A percentile compares a stretch with the other conserved stretches of the same genome.
Conservation (phyloP, 2,888 invertebrate species). For the Cataglyphis cursor region DNA sequence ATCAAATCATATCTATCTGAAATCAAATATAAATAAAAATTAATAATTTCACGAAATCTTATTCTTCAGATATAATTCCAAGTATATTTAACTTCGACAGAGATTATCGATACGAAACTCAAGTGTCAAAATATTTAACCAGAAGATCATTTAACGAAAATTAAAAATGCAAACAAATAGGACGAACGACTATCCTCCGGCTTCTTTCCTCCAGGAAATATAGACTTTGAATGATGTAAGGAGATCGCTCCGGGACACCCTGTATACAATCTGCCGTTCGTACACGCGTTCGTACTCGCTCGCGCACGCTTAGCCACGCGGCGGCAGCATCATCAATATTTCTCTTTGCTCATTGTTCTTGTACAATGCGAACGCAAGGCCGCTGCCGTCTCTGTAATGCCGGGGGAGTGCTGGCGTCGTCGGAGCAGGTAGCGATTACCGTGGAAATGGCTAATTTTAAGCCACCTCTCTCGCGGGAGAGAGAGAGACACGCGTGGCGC, state of each 20-base stretch:
- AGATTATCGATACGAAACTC: not conserved
- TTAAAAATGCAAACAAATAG: no score
- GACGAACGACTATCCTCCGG: not conserved
- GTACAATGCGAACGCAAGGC: slow-evolving; percentile 82
- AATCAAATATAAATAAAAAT: not conserved
- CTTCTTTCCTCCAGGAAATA: slow-evolving; percentile 29
- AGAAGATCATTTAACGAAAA: not conserved
- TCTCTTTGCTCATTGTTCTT: slow-evolving; percentile 88
- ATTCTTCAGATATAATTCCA: not conserved
- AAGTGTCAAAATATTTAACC: not conserved
- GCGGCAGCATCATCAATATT: slow-evolving; percentile 87
- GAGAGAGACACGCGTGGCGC: slow-evolving; percentile 46
- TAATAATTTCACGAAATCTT: not conserved
- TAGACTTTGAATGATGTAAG: slow-evolving; percentile 36
- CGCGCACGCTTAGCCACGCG: slow-evolving; percentile 73
- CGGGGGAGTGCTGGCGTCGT: slow-evolving; percentile 67
- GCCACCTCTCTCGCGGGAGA: slow-evolving; percentile 59
- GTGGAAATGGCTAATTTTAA: slow-evolving; percentile 79
- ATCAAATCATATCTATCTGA: not conserved
- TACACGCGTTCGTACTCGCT: slow-evolving; percentile 40
- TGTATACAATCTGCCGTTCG: slow-evolving; percentile 44
- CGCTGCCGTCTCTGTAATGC: slow-evolving; percentile 76
- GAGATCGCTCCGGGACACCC: slow-evolving; percentile 41
- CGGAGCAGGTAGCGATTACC: slow-evolving; percentile 77
- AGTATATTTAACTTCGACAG: not conserved